Percentiles rank a stretch among this genome's conserved stretches.
These are phyloP conservation scores for Mormyrus lacerda DNA, from an alignment of 2,113 vertebrate species.

Conservation along the genomic window DNA sequence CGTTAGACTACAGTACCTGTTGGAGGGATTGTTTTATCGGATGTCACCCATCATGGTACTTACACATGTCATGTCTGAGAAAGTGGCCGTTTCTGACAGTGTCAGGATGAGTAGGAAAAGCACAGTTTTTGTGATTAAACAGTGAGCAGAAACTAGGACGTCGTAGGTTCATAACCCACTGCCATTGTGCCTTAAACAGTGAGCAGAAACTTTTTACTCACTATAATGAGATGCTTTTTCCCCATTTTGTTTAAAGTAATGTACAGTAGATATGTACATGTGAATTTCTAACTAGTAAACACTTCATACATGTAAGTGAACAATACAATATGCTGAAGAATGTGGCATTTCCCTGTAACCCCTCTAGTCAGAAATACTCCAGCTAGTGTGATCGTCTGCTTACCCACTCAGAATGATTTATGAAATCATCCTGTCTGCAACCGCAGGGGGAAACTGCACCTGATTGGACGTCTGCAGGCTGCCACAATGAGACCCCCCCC, in stretches of 20 bases:
- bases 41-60: neutral
- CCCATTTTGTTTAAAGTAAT: neutral
- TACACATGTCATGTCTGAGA: neutral
- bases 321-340: neutral
- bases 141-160: neutral
- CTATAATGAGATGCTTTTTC: neutral
- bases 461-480: constrained; percentile 47
- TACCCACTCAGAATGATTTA: neutral
- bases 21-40: neutral
- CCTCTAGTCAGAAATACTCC: neutral
- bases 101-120: neutral
- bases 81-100: neutral
- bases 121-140: neutral
- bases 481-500: constrained; percentile 44
- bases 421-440: neutral
- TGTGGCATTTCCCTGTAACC: neutral
- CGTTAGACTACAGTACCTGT: constrained; percentile 16
- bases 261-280: neutral
- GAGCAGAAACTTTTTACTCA: neutral
- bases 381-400: neutral
- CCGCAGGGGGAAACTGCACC: constrained; percentile 22
- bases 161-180: neutral
- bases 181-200: neutral
- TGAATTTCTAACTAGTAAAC: neutral
- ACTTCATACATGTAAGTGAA: neutral